Conservation (phyloP, 2,797 vertebrate genomes). For the Leptatherina wallacei region DNA sequence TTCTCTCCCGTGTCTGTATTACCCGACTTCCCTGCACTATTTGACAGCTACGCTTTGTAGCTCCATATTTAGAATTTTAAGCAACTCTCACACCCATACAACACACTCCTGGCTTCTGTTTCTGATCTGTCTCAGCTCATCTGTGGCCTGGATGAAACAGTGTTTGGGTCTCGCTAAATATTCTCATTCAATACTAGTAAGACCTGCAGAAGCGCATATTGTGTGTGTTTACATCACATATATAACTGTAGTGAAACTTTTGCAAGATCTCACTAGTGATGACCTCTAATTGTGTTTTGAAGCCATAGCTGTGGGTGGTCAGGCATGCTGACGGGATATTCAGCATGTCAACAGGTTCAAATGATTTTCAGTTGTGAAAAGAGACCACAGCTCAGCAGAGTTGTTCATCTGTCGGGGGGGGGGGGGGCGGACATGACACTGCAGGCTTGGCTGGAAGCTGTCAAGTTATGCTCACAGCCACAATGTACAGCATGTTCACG, state of each 20-base stretch:
- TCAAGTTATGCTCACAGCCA: conserved; percentile 11
- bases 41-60: conserved; percentile 53
- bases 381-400: conserved; percentile 39
- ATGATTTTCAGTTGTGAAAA: conserved; percentile 24
- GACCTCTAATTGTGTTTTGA: neutral
- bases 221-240: neutral
- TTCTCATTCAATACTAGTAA: neutral
- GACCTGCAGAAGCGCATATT: neutral
- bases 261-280: neutral
- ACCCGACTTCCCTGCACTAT: conserved; percentile 50
- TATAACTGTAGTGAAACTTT: neutral
- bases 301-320: conserved; percentile 21
- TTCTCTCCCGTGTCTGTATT: conserved; percentile 35
- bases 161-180: neutral
- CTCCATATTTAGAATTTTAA: conserved; percentile 56
- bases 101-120: neutral
- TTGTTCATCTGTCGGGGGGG: conserved; percentile 38
- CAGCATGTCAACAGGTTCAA: conserved; percentile 14
- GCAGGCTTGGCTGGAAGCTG: conserved; percentile 26
- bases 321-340: neutral
- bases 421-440: conserved; percentile 18
- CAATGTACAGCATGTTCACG: neutral
- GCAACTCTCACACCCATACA: conserved; percentile 22
- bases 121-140: conserved; percentile 26
- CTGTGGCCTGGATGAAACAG: conserved; percentile 23